phyloP scores from a whole-genome alignment of 1,140 invertebrate species.

The Drosophila pachea region DNA sequence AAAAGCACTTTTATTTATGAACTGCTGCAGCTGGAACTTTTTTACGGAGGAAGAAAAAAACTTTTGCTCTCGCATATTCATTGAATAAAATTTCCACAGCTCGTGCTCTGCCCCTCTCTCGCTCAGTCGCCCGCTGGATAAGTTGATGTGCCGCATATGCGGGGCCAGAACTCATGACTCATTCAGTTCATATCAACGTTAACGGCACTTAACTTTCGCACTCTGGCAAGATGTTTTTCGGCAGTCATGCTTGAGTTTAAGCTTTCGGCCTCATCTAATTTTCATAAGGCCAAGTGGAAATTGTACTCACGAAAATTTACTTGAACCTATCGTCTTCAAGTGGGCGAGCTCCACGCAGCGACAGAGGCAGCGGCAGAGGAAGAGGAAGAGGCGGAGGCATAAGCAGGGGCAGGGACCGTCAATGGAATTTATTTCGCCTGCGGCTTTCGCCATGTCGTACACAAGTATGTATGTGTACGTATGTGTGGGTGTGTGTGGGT shows the following conservation, averaged over 20 bases:
- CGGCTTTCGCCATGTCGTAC: constrained; percentile 12
- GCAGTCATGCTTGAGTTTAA: constrained; percentile 19
- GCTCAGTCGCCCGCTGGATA: neutral
- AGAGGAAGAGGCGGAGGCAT: neutral
- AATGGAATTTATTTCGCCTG: constrained; percentile 33
- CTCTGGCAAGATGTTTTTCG: constrained; percentile 26
- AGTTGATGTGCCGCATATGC: constrained; percentile 57
- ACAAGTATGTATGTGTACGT: too few relatives aligned
- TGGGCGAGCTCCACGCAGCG: constrained; percentile 24
- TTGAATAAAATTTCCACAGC: constrained; percentile 19
- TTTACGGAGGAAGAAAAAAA: constrained; percentile 14
- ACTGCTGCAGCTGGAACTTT: constrained; percentile 21
- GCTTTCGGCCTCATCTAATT: constrained; percentile 64
- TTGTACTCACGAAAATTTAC: constrained; percentile 47
- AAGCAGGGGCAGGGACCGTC: constrained; percentile 2
- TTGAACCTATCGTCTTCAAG: constrained; percentile 43
- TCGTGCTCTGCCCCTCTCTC: neutral
- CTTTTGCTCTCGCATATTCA: constrained; percentile 13
- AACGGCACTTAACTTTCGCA: constrained; percentile 65
- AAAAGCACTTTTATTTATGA: constrained; percentile 2
- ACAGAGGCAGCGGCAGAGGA: neutral
- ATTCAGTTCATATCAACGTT: constrained; percentile 48
- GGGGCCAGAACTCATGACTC: constrained; percentile 43
- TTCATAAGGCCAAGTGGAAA: constrained; percentile 67
- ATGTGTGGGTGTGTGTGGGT: too few relatives aligned